phyloP scores from a whole-genome alignment of 2,797 vertebrate species.

The Ceyx erithaca region DNA sequence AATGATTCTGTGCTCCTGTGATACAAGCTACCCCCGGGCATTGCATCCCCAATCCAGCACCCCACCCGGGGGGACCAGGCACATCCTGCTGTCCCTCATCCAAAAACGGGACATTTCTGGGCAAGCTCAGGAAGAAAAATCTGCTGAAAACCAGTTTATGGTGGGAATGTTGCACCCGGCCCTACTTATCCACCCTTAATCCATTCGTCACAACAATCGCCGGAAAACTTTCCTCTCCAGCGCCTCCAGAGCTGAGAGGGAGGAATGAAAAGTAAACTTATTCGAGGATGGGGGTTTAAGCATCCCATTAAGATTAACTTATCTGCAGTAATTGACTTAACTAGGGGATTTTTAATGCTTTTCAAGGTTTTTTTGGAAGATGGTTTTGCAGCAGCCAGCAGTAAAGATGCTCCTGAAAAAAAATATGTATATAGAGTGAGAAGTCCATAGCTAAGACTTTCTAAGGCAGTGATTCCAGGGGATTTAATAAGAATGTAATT shows the following conservation, averaged over 20 bases:
- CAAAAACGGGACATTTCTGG: background rate
- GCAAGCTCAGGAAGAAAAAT: background rate
- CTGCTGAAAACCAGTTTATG: background rate
- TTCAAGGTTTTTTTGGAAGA: conserved; percentile 76
- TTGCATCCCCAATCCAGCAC: rapidly evolving
- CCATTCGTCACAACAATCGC: conserved; percentile 45
- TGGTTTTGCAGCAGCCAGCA: conserved; percentile 66
- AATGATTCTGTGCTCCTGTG: no score
- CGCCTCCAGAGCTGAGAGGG: conserved; percentile 30
- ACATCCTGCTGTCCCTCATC: background rate
- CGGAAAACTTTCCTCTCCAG: background rate
- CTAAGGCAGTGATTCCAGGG: conserved; percentile 79
- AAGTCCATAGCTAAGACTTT: conserved; percentile 79
- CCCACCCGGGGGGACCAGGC: rapidly evolving
- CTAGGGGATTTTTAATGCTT: conserved; percentile 79
- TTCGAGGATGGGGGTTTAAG: conserved; percentile 74
- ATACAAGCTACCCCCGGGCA: background rate
- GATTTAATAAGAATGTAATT: conserved; percentile 87
- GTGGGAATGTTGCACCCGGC: background rate
- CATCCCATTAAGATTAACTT: conserved; percentile 80
- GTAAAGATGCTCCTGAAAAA: conserved; percentile 67
- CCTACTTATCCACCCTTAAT: conserved; percentile 18
- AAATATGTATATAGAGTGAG: conserved; percentile 49
- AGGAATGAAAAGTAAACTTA: conserved; percentile 73
- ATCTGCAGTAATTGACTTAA: conserved; percentile 82